Evolutionary conservation across 2,888 invertebrate genomes (phyloP), one percentile per base, ranked within the genome.

Genomic region (Tyria jacobaeae): DNA sequence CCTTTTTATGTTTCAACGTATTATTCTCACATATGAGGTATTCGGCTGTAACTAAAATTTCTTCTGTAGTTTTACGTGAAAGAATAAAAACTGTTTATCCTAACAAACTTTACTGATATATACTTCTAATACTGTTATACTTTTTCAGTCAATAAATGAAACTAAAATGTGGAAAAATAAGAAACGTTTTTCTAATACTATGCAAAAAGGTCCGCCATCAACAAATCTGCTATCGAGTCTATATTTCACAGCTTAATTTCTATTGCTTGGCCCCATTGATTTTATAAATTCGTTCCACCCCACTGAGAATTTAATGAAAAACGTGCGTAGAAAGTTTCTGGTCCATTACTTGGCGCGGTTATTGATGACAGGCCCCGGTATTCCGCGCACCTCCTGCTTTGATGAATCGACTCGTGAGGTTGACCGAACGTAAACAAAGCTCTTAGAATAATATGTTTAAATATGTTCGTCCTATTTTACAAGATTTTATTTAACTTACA

Each of bases 281-380:
- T 85, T 87, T 84, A 81, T 83, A 86, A 87, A 86, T 84, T 84
- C 79, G 74, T 74, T 79, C 71, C 78, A 75, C 73, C 81, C 74
- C 60, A 79, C 76, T 71, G 79, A 76, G 83, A 80, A 81, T 88
- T 88, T 88, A 89, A 89, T 89, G 89, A 89, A 89, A 89, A 88
- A 89, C 89, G 89, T 89, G 89, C 88, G 86, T 85, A 85, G 89
- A 89, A 89, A 88, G 81, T 87, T 88, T 82, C 78, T 81, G 80
- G 73, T 81, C 84, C 84, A 86, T 88, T 88, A 85, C 86, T 83
- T 79, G 73, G 74, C 68, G 70, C 68, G 75, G 85, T 86, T 87
- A 89, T 88, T 86, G 87, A 87, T 87, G 88, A 83, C 79, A 68
- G 73, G 59, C 70, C 62, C 70, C 66, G 75, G 77, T 77, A 75